phyloP scores from a whole-genome alignment of 1,140 invertebrate species.

The Caenorhabditis tropicalis region DNA sequence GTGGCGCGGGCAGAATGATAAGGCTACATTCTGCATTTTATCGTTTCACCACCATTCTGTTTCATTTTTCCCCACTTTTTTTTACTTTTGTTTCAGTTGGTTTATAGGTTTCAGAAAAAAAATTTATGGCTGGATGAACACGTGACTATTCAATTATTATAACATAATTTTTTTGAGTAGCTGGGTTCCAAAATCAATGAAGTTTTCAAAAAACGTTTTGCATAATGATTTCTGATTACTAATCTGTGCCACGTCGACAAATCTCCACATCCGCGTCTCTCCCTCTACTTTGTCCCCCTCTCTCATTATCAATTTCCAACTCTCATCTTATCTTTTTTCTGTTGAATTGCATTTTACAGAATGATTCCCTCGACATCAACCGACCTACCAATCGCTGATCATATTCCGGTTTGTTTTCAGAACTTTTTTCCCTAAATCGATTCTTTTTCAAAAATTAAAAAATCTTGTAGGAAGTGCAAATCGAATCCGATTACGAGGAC shows the following conservation, averaged over 20 bases:
- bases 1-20: not conserved
- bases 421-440: not conserved
- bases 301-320: not conserved
- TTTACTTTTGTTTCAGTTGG: not conserved
- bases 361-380: slow-evolving; percentile 11
- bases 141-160: too few species aligned
- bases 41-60: not conserved
- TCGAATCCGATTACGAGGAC: slow-evolving; percentile 22
- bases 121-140: too few species aligned
- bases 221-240: too few species aligned
- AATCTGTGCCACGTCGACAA: too few species aligned
- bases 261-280: not conserved
- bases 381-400: not conserved
- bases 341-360: not conserved
- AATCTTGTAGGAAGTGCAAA: not conserved
- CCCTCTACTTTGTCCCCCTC: not conserved
- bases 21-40: not conserved
- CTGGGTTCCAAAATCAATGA: too few species aligned
- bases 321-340: not conserved
- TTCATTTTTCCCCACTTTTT: not conserved
- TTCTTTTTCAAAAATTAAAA: not conserved
- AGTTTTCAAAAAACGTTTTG: too few species aligned
- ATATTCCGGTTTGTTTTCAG: not conserved
- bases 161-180: too few species aligned
- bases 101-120: too few species aligned